Conservation (phyloP, 2,888 invertebrate species). For the Charanyca ferruginea region DNA sequence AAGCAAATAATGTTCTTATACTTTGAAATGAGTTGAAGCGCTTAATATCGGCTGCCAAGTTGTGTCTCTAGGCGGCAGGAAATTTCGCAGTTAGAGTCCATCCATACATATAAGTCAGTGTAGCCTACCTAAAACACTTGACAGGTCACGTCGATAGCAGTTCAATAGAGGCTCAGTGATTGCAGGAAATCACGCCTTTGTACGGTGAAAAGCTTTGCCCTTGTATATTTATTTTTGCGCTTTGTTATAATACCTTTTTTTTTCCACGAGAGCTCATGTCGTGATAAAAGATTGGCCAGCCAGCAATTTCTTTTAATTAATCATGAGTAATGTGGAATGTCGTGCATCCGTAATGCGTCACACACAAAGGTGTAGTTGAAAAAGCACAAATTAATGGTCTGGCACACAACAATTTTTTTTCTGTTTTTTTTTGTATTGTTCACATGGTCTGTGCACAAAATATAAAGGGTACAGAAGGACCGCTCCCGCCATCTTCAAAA, state of each 20-base stretch:
- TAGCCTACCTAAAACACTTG: conserved; percentile 29
- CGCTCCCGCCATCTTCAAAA: too few species aligned
- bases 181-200: conserved; percentile 30
- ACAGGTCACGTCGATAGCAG: conserved; percentile 31
- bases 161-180: conserved; percentile 33
- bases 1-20: background rate
- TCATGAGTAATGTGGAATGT: too few species aligned
- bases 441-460: too few species aligned
- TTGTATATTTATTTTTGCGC: conserved; percentile 11
- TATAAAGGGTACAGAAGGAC: too few species aligned
- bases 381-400: too few species aligned
- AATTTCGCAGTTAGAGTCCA: background rate
- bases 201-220: background rate
- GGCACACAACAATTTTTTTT: too few species aligned
- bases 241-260: conserved; percentile 2
- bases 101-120: background rate
- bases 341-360: too few species aligned
- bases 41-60: background rate
- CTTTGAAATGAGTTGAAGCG: background rate
- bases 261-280: background rate
- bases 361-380: too few species aligned
- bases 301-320: background rate
- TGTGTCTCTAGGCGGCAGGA: background rate
- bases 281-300: background rate
- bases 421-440: too few species aligned